phyloP scores from a whole-genome alignment of 1,140 invertebrate species.

The Drosophila carrolli region DNA sequence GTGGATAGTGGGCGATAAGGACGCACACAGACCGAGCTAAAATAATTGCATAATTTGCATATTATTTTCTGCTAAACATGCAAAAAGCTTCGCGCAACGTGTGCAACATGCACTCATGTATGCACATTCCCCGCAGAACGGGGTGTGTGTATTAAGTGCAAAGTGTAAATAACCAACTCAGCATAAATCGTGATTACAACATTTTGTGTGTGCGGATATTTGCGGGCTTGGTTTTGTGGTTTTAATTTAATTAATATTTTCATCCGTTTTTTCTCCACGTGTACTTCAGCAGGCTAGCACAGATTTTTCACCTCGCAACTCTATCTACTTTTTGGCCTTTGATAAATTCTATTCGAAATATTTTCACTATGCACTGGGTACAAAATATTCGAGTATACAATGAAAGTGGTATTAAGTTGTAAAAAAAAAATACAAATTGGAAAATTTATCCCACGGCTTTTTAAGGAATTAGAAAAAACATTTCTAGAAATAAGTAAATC shows the following conservation, averaged over 20 bases:
- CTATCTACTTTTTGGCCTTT: background rate
- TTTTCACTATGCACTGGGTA: conserved; percentile 3
- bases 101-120: conserved; percentile 75
- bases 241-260: conserved; percentile 83
- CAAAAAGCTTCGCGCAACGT: conserved; percentile 76
- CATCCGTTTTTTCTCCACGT: conserved; percentile 34
- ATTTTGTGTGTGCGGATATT: conserved; percentile 78
- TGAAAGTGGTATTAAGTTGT: no score
- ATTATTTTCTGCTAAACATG: conserved; percentile 83
- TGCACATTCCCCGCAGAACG: conserved; percentile 18
- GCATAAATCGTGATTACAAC: conserved; percentile 83
- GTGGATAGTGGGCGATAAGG: conserved; percentile 44
- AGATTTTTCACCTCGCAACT: conserved; percentile 11
- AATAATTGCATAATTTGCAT: conserved; percentile 83
- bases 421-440: no score
- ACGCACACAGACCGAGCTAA: conserved; percentile 55
- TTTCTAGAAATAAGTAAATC: no score
- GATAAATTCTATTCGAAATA: background rate
- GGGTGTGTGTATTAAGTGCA: conserved; percentile 76
- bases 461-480: no score
- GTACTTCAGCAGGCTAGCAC: conserved; percentile 13
- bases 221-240: conserved; percentile 80
- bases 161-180: conserved; percentile 82
- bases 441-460: no score
- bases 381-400: background rate